Evolutionary conservation across 53 echinoderm and acorn worm genomes (phyloP).

Genomic region (Holothuria scabra): DNA sequence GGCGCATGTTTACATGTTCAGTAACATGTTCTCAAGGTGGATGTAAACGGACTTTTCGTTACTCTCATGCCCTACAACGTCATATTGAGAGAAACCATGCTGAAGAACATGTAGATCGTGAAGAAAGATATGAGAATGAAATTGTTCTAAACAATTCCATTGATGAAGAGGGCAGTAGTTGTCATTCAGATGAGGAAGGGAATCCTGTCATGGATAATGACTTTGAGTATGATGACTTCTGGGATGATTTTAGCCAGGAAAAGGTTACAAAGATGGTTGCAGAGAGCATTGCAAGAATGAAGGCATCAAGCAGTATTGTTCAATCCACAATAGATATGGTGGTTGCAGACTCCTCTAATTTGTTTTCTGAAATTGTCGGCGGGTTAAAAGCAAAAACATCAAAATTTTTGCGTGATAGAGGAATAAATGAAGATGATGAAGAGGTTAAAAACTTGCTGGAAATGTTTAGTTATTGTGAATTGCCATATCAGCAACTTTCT

Average conservation of each 20-base stretch:
- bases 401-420: conserved; percentile 2
- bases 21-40: conserved; percentile 32
- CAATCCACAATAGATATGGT: conserved; percentile 47
- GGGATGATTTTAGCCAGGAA: conserved; percentile 54
- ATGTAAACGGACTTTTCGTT: conserved; percentile 29
- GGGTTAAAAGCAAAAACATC: background rate
- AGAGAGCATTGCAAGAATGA: conserved; percentile 20
- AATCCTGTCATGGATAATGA: background rate
- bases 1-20: conserved; percentile 17
- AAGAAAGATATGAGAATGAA: conserved; percentile 9
- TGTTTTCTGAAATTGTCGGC: conserved; percentile 8
- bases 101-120: background rate
- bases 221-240: conserved; percentile 20
- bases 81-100: conserved; percentile 19
- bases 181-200: background rate
- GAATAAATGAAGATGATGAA: conserved; percentile 7
- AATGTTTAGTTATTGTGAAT: conserved; percentile 1
- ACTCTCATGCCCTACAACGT: background rate
- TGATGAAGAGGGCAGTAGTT: background rate
- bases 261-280: conserved; percentile 27
- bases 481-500: background rate
- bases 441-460: background rate
- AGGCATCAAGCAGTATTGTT: conserved; percentile 41
- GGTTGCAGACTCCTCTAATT: background rate
- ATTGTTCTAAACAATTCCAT: conserved; percentile 8